Evolutionary conservation across 1,140 invertebrate genomes (phyloP), one percentile per base, ranked within the genome.

Genomic region (Paralvinella palmiformis): DNA sequence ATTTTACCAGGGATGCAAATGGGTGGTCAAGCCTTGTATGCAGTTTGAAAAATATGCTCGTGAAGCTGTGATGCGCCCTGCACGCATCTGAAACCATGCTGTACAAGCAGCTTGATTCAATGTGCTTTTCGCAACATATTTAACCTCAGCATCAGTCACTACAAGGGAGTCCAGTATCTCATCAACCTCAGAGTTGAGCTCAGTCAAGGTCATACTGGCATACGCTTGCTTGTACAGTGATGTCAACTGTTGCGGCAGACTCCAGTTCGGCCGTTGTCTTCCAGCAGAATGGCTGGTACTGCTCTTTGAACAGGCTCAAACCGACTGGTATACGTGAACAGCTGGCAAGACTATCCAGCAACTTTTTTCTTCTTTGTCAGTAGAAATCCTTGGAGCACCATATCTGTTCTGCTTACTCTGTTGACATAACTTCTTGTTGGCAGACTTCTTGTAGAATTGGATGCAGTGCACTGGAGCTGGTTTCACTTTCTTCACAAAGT

Each of bases 401-500:
- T 52, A 52, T 20, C 48, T 17, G 13, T 52, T 52, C 15, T 13
- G 48, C n/a, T 52, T 48, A 15, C 15, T 48, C 45, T 24, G 4
- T 15, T 48, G 48, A 52, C 48, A 3, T 27, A 52, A n/a, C 4
- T 2, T 52, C 13, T 52, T 15, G 48, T 10, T 52, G 48, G 48
- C 48, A 3, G 48, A 52, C 20, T 65, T 35, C 20, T 63, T 63
- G 60, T 67, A 67, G 37, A 67, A 67, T 3, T 50, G 29, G n/a
- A 67, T 63, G 3, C 45, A 20, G 17, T 22, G 24, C 7, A 63
- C 58, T 53, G 41, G n/a, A 24, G 66, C 58, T 50, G 64, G 57
- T 5, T 52, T 58, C 3, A 70, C 61, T n/a, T 65, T 64, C 35
- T 68, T 70, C 5, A 58, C 44, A 53, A 68, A 70, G 36, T 35